Conservation (phyloP, 1,140 invertebrate species). For the Telenomus remus region DNA sequence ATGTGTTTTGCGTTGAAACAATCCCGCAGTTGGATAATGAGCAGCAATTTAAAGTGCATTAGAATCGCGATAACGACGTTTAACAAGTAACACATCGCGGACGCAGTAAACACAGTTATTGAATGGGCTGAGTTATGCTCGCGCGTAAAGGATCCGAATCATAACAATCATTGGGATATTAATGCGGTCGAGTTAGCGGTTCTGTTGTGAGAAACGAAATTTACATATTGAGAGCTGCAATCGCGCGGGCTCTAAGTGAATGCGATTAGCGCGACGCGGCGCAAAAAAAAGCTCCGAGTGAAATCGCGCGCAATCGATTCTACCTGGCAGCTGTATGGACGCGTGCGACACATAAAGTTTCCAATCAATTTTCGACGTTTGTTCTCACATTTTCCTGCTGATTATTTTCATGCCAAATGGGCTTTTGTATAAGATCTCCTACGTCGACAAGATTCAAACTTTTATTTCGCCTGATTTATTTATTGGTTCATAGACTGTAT, state of each 20-base stretch:
- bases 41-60: constrained; percentile 45
- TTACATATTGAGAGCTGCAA: constrained; percentile 46
- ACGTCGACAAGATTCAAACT: no score
- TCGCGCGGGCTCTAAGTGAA: constrained; percentile 31
- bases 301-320: constrained; percentile 42
- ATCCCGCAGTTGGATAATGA: constrained; percentile 30
- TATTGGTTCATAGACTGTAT: no score
- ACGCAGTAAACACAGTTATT: constrained; percentile 50
- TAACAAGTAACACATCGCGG: constrained; percentile 36
- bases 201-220: constrained; percentile 47
- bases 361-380: constrained; percentile 21
- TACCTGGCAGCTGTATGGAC: constrained; percentile 3
- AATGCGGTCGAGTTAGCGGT: constrained; percentile 40
- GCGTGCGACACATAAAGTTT: constrained; percentile 7
- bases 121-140: constrained; percentile 42
- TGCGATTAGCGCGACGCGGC: constrained; percentile 27
- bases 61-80: constrained; percentile 42
- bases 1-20: constrained; percentile 6
- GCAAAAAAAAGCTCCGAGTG: constrained; percentile 27
- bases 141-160: constrained; percentile 47
- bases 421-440: neutral
- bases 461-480: no score
- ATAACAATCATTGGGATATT: constrained; percentile 48
- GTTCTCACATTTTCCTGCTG: neutral
- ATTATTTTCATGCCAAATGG: neutral